Conservation (phyloP, 2,797 vertebrate species). For the Crenichthys baileyi region DNA sequence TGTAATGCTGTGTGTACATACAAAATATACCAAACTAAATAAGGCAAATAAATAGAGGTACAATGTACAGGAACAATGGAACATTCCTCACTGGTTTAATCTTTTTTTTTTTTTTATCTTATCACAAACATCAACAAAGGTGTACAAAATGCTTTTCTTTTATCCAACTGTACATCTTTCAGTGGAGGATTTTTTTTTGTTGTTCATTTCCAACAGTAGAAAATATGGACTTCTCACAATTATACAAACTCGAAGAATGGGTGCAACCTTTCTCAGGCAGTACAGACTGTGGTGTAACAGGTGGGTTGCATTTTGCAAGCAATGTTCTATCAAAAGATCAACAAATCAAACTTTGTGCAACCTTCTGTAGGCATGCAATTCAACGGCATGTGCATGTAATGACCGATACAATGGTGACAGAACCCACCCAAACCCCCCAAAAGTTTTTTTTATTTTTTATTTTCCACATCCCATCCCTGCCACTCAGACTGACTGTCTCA, state of each 20-base stretch:
- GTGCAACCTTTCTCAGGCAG: conserved; percentile 72
- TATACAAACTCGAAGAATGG: conserved; percentile 71
- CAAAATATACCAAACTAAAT: conserved; percentile 91
- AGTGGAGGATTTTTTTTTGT: conserved; percentile 67
- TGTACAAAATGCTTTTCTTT: conserved; percentile 81
- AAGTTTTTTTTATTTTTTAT: background rate
- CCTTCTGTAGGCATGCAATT: conserved; percentile 62
- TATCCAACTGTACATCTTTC: conserved; percentile 82
- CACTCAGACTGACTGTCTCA: conserved; percentile 32
- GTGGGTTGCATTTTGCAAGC: conserved; percentile 56
- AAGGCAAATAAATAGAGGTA: conserved; percentile 94
- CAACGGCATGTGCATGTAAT: conserved; percentile 55
- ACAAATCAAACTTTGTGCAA: conserved; percentile 64
- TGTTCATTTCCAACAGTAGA: conserved; percentile 61
- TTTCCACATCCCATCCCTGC: conserved; percentile 15
- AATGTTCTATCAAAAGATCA: conserved; percentile 43
- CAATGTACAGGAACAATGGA: conserved; percentile 87
- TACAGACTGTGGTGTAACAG: conserved; percentile 58
- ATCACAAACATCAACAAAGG: conserved; percentile 80
- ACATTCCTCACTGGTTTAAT: conserved; percentile 82
- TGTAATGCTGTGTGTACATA: conserved; percentile 88
- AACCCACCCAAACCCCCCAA: conserved; percentile 8
- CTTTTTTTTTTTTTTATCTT: conserved; percentile 60
- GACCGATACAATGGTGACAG: conserved; percentile 52
- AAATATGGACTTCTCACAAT: conserved; percentile 77